A percentile compares a stretch with the other conserved stretches of the same genome.
phyloP scores from a whole-genome alignment of 2,888 invertebrate genomes.

The Calameuta idolon region DNA sequence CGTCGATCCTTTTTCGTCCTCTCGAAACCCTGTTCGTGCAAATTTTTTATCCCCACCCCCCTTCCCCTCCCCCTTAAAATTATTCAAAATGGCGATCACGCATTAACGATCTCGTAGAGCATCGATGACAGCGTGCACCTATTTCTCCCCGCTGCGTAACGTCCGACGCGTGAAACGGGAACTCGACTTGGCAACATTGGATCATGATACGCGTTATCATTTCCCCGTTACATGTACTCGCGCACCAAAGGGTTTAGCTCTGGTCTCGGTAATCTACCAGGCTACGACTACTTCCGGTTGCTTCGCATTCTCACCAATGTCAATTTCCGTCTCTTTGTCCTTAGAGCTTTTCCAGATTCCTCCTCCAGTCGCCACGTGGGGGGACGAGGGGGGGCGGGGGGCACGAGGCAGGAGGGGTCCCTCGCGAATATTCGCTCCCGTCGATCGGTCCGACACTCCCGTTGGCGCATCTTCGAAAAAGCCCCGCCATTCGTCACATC shows the following conservation, averaged over 20 bases:
- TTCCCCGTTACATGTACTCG: slow-evolving; percentile 37
- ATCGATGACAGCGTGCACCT: background rate
- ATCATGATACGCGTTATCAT: slow-evolving; percentile 47
- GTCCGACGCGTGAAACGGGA: slow-evolving; percentile 24
- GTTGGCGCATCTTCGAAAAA: background rate
- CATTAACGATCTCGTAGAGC: background rate
- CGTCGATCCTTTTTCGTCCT: background rate
- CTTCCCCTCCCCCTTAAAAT: background rate
- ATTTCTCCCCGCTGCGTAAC: background rate
- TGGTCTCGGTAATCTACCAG: slow-evolving; percentile 34
- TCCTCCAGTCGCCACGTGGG: background rate
- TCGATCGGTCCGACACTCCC: background rate
- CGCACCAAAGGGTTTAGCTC: slow-evolving; percentile 20
- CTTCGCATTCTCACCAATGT: background rate
- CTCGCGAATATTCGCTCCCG: background rate
- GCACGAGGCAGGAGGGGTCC: no score
- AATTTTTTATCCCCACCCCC: background rate
- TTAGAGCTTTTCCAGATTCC: background rate
- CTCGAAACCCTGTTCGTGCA: background rate
- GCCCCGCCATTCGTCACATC: background rate
- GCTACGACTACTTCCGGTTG: slow-evolving; percentile 39
- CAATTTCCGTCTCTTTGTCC: background rate
- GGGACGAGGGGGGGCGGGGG: no score
- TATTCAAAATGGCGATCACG: background rate
- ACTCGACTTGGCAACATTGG: slow-evolving; percentile 47